These are phyloP conservation scores for Sebastes melanostomus DNA, from an alignment of 2,797 vertebrate species.

Conservation along the genomic window DNA sequence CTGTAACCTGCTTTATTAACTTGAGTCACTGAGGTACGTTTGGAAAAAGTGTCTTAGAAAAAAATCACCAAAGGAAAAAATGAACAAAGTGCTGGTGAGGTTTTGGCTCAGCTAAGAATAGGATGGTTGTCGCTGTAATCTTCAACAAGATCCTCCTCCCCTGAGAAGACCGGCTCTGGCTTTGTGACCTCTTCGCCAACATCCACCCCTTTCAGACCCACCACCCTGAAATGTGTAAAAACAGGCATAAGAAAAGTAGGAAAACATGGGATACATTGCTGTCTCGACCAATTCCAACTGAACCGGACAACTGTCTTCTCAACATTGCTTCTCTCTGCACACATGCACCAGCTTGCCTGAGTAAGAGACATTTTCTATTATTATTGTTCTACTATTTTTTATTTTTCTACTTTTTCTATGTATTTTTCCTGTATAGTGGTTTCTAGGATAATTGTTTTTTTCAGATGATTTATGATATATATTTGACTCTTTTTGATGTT, in stretches of 20 bases:
- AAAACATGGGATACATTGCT: background rate
- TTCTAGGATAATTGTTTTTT: no score
- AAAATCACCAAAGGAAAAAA: background rate
- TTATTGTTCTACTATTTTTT: no score
- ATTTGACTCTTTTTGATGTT: no score
- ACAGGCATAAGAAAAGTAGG: background rate
- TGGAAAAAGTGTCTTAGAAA: background rate
- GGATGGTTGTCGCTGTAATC: constrained; percentile 38
- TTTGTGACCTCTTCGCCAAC: constrained; percentile 28
- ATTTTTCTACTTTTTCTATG: no score
- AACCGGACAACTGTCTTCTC: background rate
- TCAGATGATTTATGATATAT: no score
- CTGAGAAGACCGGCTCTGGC: constrained; percentile 38
- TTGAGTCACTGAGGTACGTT: background rate
- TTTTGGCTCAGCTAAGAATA: constrained; percentile 29
- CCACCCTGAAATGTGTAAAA: constrained; percentile 44
- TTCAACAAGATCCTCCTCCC: constrained; percentile 45
- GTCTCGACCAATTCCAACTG: background rate
- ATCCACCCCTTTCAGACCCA: constrained; percentile 60
- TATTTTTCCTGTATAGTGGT: no score
- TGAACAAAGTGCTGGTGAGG: constrained; percentile 15
- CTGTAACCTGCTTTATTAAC: background rate
- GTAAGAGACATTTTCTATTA: no score
- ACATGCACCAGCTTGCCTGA: background rate
- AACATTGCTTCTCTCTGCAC: background rate